Conservation (phyloP, 2,113 vertebrate species). For the Dromaius novaehollandiae region DNA sequence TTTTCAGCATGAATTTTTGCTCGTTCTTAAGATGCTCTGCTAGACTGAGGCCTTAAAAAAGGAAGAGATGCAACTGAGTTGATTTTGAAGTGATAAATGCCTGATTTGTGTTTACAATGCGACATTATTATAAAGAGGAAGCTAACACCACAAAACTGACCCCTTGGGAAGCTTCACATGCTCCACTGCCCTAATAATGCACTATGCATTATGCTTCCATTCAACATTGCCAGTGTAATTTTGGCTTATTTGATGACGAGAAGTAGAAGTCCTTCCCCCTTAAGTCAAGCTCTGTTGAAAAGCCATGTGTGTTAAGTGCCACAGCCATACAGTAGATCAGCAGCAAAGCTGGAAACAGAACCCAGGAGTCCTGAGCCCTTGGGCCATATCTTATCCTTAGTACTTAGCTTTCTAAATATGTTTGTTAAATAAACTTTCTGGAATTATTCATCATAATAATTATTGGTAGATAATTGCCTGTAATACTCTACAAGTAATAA, state of each 20-base stretch:
- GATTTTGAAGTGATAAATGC: not conserved
- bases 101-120: accelerated
- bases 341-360: not conserved
- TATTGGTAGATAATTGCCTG: not conserved
- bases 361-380: not conserved
- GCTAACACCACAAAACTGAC: not conserved
- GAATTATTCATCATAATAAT: not conserved
- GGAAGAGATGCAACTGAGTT: accelerated
- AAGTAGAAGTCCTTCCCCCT: not conserved
- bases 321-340: not conserved
- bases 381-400: not conserved
- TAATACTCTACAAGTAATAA: not conserved
- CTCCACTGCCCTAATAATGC: not conserved
- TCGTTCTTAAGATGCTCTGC: not conserved
- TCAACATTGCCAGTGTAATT: not conserved
- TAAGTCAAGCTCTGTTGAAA: not conserved
- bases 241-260: not conserved
- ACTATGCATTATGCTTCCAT: not conserved
- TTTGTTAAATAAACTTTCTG: constrained; percentile 25
- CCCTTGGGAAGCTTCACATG: not conserved
- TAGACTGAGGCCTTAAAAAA: not conserved
- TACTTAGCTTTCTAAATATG: not conserved
- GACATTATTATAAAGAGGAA: not conserved
- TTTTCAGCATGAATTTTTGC: not conserved
- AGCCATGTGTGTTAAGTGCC: not conserved